These are phyloP conservation scores for Anguilla japonica DNA, from an alignment of 2,113 vertebrate species.

Conservation along the genomic window DNA sequence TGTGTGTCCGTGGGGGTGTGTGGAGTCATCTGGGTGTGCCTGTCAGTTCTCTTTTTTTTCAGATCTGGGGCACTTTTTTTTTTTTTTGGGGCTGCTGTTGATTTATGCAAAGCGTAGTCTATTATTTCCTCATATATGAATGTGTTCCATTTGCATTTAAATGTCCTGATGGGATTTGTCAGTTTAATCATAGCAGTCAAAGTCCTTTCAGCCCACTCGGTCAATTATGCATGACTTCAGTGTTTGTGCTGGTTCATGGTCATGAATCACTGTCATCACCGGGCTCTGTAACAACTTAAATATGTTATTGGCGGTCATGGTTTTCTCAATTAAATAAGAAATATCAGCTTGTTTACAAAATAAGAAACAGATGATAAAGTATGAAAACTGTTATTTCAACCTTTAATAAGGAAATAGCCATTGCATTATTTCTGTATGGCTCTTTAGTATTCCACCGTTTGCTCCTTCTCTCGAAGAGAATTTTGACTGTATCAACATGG, in stretches of 20 bases:
- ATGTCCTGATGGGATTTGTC: slow-evolving; percentile 20
- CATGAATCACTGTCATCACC: neutral
- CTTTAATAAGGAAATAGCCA: neutral
- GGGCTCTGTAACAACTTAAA: neutral
- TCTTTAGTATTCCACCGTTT: neutral
- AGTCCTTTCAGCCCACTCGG: neutral
- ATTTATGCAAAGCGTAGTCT: neutral
- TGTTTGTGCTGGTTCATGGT: neutral
- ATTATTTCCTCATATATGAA: slow-evolving; percentile 41
- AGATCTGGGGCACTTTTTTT: slow-evolving; percentile 15
- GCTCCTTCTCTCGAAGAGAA: neutral
- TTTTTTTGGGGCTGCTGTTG: slow-evolving; percentile 21
- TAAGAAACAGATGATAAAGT: neutral
- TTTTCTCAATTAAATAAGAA: slow-evolving; percentile 15
- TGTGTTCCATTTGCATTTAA: slow-evolving; percentile 49
- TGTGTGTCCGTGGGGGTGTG: slow-evolving; percentile 2
- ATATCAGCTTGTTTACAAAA: neutral
- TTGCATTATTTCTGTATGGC: neutral
- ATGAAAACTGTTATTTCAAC: neutral
- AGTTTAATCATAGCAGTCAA: slow-evolving; percentile 33
- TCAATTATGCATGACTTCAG: slow-evolving; percentile 5
- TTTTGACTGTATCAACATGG: neutral
- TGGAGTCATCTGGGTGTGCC: slow-evolving; percentile 14
- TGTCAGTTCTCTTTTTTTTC: neutral
- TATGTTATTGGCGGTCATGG: neutral